A percentile compares a stretch with the other conserved stretches of the same genome.
Evolutionary conservation across 2,113 vertebrate genomes (phyloP).

Genomic region (Trinectes maculatus): DNA sequence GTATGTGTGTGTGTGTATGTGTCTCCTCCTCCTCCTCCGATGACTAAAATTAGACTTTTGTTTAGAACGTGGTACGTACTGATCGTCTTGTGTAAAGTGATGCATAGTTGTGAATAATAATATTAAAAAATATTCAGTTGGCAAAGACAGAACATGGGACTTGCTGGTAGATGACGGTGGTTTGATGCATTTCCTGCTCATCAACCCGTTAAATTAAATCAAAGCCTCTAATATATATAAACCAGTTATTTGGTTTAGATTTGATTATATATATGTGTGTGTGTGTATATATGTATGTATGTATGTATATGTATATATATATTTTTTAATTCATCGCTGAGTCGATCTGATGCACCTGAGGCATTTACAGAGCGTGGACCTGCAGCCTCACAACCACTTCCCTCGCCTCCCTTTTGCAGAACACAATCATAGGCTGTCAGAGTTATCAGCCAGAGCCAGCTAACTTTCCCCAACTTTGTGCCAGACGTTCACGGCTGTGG

Average conservation of each 20-base stretch:
- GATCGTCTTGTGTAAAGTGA: too few relatives aligned
- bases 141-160: too few relatives aligned
- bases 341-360: constrained; percentile 38
- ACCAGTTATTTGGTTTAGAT: too few relatives aligned
- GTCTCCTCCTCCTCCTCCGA: too few relatives aligned
- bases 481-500: constrained; percentile 52
- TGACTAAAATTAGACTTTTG: too few relatives aligned
- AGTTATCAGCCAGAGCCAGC: constrained; percentile 60
- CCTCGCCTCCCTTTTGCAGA: constrained; percentile 48
- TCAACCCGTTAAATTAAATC: too few relatives aligned
- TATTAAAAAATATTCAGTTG: too few relatives aligned
- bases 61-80: too few relatives aligned
- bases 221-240: too few relatives aligned
- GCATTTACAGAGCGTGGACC: constrained; percentile 51
- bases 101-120: too few relatives aligned
- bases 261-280: neutral
- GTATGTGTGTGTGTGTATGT: neutral
- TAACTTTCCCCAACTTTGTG: constrained; percentile 68
- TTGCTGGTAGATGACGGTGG: too few relatives aligned
- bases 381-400: constrained; percentile 58
- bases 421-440: constrained; percentile 74
- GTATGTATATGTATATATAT: neutral
- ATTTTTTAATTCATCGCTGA: neutral
- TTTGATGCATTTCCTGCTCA: too few relatives aligned
- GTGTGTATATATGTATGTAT: neutral